Percentiles rank a stretch among this genome's conserved stretches.
Conservation (phyloP, 2,113 vertebrate genomes). For the Nesoenas mayeri region DNA sequence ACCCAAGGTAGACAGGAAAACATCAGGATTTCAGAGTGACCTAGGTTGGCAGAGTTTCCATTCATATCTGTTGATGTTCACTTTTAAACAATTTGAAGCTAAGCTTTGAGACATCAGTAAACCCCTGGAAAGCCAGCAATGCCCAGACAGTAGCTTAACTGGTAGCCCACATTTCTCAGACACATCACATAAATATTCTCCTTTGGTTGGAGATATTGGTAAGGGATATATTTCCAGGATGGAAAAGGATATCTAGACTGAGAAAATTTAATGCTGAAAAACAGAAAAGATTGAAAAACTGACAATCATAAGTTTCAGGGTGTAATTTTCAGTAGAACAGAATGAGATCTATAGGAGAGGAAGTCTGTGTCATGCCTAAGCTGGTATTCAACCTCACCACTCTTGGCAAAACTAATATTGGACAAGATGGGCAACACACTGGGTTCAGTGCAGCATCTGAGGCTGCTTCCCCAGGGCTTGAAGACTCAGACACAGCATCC, state of each 20-base stretch:
- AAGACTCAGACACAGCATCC: background rate
- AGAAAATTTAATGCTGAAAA: background rate
- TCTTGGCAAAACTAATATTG: background rate
- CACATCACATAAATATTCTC: background rate
- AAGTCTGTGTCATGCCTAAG: background rate
- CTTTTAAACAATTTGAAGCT: background rate
- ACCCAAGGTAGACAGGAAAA: background rate
- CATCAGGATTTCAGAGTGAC: background rate
- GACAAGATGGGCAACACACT: background rate
- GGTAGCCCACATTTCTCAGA: background rate
- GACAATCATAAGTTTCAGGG: background rate
- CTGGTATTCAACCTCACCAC: background rate
- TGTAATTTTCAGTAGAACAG: background rate
- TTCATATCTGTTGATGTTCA: background rate
- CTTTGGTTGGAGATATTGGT: background rate
- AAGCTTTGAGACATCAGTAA: background rate
- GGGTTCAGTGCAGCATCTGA: background rate
- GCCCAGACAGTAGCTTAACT: background rate
- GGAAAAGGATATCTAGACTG: background rate
- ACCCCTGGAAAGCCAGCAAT: background rate
- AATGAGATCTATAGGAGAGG: background rate
- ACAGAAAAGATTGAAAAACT: background rate
- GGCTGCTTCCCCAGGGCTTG: background rate
- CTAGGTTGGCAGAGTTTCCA: background rate
- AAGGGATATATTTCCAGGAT: background rate